Percentiles rank a stretch among this genome's conserved stretches.
phyloP scores from a whole-genome alignment of 53 echinoderm and acorn worm genomes.

The Echinarachnius parma region DNA sequence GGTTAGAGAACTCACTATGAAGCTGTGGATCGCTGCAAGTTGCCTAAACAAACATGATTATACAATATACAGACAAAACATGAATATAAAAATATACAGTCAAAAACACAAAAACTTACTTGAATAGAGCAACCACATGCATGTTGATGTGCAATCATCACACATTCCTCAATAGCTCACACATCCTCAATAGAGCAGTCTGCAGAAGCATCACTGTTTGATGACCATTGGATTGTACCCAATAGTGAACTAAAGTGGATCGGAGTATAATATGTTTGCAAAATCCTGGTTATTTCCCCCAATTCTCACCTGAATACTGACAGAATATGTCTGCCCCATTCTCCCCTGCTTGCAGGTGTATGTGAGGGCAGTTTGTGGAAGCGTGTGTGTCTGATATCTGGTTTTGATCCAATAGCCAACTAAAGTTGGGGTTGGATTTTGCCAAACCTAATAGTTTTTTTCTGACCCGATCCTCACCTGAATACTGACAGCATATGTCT shows the following conservation, averaged over 20 bases:
- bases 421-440: no score
- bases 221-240: no score
- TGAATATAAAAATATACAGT: no score
- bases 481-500: conserved; percentile 61
- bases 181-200: background rate
- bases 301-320: conserved; percentile 68
- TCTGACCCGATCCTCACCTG: conserved; percentile 56
- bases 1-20: conserved; percentile 67
- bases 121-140: no score
- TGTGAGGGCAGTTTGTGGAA: conserved; percentile 54
- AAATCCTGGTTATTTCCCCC: background rate
- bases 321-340: conserved; percentile 71
- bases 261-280: no score
- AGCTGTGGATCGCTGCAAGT: conserved; percentile 60
- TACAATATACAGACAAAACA: no score
- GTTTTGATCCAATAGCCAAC: no score
- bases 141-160: no score
- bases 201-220: background rate
- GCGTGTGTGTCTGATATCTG: conserved; percentile 52
- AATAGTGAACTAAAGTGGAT: background rate
- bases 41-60: conserved; percentile 45
- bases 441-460: background rate
- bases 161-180: no score
- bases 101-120: no score
- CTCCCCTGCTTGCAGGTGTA: conserved; percentile 71